Conservation (phyloP, 1,140 invertebrate genomes). For the Papilio polytes region DNA sequence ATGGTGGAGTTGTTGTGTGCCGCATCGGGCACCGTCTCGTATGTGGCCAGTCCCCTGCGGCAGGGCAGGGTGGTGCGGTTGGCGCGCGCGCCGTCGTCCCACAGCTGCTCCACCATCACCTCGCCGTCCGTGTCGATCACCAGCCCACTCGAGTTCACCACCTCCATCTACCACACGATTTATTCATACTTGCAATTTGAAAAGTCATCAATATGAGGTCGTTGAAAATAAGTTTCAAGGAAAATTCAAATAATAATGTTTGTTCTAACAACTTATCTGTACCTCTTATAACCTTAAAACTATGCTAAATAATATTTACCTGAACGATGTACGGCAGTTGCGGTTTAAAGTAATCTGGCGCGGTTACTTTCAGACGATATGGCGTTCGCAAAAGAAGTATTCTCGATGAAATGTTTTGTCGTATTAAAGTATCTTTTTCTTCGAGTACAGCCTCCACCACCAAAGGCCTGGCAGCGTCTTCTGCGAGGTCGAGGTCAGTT, state of each 20-base stretch:
- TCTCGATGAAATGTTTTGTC: conserved; percentile 91
- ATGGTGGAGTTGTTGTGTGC: conserved; percentile 71
- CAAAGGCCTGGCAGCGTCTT: conserved; percentile 90
- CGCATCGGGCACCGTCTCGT: conserved; percentile 61
- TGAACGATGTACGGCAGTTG: conserved; percentile 92
- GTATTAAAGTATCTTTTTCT: conserved; percentile 91
- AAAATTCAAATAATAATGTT: not conserved
- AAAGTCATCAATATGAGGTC: not conserved
- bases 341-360: conserved; percentile 94
- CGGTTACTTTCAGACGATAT: conserved; percentile 92
- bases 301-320: conserved; percentile 83
- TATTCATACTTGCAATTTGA: not conserved
- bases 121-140: conserved; percentile 62
- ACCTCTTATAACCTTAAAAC: not conserved
- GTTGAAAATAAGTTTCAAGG: too few species aligned
- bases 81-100: conserved; percentile 74
- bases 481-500: conserved; percentile 89
- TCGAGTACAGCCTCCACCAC: conserved; percentile 92
- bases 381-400: conserved; percentile 91
- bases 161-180: conserved; percentile 62
- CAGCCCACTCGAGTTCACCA: conserved; percentile 67
- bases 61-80: conserved; percentile 63
- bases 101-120: conserved; percentile 67
- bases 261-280: too few species aligned
- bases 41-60: conserved; percentile 64